Evolutionary conservation across 2,797 vertebrate species (phyloP), one percentile per base, ranked within the genome.

Genomic region (Notolepis coatsorum): DNA sequence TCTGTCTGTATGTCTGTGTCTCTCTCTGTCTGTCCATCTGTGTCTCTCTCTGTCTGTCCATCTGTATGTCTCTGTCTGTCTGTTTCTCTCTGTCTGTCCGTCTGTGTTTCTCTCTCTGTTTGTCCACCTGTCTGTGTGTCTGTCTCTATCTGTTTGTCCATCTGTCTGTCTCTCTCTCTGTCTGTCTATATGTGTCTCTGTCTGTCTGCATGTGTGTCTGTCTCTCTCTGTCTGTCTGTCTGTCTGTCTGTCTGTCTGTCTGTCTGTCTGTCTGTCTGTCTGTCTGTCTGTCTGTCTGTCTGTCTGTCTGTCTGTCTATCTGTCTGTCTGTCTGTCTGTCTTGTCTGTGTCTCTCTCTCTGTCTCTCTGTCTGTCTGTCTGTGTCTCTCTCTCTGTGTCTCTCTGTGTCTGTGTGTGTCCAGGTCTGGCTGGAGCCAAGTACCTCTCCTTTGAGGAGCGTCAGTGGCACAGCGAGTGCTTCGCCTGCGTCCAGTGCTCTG

Each of bases 401-500:
- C 7, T 72, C 2, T 62, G 0, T 77, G 43, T 58, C 48, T 27
- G 66, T 27, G 42, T 77, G 48, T 65, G 7, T 48, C n/a, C 75
- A 99, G 98, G 94, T 88, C 91, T 96, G 0, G 94, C 92, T 21
- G 93, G 93, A 41, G 92, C 92, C 35, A 97, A 98, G 87, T 99
- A 97, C 70, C 87, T 98, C 81, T 97, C 96, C 0, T 99, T 97
- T 62, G 97, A 99, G 87, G 95, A 98, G 38, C 94, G 88, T 1
- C 97, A 98, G 80, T 99, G 97, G 97, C 98, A 99, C 38, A 93
- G 92, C 1, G 96, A 98, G 71, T 99, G 98, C 48, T 99, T 99
- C 77, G 92, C 81, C 65, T 99, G 98, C 6, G 48, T 68, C 0
- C 95, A 93, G 71, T 99, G 98, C 74, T 90, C 90, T 0, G 57